These are phyloP conservation scores for Vollenhovia emeryi DNA, from an alignment of 1,140 invertebrate species.

Conservation along the genomic window DNA sequence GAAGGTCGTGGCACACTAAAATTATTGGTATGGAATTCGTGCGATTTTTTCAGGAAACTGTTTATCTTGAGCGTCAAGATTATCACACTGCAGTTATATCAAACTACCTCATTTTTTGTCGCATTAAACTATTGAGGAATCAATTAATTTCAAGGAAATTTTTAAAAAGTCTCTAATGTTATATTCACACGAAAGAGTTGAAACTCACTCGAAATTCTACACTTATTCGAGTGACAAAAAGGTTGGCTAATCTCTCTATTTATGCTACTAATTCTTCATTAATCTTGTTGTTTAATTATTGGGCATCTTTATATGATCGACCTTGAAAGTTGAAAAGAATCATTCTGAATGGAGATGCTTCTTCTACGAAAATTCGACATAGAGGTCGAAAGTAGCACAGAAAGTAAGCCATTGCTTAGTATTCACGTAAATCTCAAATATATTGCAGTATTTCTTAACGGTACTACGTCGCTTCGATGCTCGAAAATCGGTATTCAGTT, in stretches of 20 bases:
- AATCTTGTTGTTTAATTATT: background rate
- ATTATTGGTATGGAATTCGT: background rate
- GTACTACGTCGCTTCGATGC: background rate
- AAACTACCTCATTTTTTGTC: background rate
- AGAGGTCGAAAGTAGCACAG: background rate
- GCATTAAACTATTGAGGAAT: background rate
- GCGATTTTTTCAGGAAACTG: background rate
- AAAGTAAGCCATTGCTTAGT: background rate
- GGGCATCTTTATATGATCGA: background rate
- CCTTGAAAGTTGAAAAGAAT: background rate
- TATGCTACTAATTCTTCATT: background rate
- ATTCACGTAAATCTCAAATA: background rate
- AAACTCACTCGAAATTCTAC: background rate
- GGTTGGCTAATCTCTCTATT: background rate
- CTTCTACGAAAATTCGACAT: background rate
- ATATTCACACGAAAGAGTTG: background rate
- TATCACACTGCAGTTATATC: background rate
- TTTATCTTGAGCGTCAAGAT: background rate
- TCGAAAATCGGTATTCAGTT: conserved; percentile 27
- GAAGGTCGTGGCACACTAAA: conserved; percentile 15
- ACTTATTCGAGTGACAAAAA: background rate
- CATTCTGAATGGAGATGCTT: background rate
- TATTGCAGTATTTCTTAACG: conserved; percentile 1
- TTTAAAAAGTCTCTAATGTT: background rate
- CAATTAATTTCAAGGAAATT: background rate